phyloP scores from a whole-genome alignment of 92 coral and sea anemone species.

The Diadumene lineata region DNA sequence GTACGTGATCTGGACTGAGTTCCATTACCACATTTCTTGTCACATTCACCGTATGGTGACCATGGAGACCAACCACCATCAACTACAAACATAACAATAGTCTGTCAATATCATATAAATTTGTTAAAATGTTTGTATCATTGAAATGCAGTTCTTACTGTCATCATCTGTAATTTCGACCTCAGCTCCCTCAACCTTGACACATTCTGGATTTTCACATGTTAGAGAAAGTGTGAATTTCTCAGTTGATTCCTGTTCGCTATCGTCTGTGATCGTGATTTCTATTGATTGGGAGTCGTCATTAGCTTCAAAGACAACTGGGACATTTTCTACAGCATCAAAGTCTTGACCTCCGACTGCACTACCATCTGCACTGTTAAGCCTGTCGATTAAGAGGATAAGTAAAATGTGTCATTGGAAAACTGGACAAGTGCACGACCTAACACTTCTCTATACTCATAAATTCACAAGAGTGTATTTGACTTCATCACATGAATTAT shows the following conservation, averaged over 20 bases:
- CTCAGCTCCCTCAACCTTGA: not conserved
- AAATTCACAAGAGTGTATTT: not conserved
- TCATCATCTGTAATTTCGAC: not conserved
- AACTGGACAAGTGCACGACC: not conserved
- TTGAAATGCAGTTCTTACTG: not conserved
- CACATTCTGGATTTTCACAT: conserved; percentile 8
- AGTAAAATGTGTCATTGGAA: not conserved
- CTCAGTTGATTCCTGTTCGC: not conserved
- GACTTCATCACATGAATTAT: not conserved
- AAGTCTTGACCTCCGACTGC: conserved; percentile 1
- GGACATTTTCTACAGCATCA: conserved; percentile 1
- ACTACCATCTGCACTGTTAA: conserved; percentile 3
- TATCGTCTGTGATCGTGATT: conserved; percentile 5
- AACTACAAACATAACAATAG: conserved; percentile 4
- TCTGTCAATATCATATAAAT: not conserved
- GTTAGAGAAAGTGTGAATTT: not conserved
- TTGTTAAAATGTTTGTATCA: not conserved
- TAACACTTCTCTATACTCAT: not conserved
- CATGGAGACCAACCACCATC: conserved; percentile 37
- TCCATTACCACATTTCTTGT: conserved; percentile 44
- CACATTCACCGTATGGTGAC: conserved; percentile 27
- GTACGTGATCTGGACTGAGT: conserved; percentile 30
- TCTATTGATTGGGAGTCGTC: not conserved
- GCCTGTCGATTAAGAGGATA: not conserved
- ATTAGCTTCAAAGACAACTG: conserved; percentile 5